Base-by-base conservation (phyloP, 1,140 invertebrate genomes). In the Ylistrum balloti region DNA sequence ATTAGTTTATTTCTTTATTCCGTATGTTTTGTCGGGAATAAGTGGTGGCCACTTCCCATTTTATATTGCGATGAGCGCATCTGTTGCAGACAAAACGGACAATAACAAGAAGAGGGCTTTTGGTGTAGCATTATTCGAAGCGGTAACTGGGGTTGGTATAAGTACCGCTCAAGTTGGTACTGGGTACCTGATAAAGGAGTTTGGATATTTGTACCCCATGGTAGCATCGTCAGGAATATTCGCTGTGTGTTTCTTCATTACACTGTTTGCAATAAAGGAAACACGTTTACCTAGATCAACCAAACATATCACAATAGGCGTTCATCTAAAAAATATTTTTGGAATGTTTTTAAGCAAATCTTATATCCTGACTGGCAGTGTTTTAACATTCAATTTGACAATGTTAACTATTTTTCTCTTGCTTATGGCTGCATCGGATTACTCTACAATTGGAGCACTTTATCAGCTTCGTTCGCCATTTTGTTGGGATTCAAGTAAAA, bases 401-500 rank as follows among this genome's bases (percentile, higher is more conserved):
- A 28, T 74, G 22, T 2, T 74, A 28, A 28, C 56, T 9, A 28
- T 74, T n/a, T 74, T 74, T 28, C 56, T 74, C 0, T 17, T 74
- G 22, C 28, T 28, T 74, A 74, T 74, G 56, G 56, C 5, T 28
- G 56, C 56, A 28, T 28, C 56, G 7, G 56, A 28, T 74, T 74
- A 5, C 9, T 13, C 7, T 5, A 74, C 56, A 0, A 28, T 74
- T 28, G 56, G n/a, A 7, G 28, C 56, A 1, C 56, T 74, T 74
- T 74, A 74, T 28, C 22, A 74, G 22, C 56, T 74, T 74, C 56
- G 56, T 28, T 74, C 56, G n/a, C 56, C 56, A 28, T 74, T 74
- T 74, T 74, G 56, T n/a, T 74, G 56, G 56, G 56, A 74, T 28
- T 74, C 56, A 74, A 74, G 20, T 28, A 74, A n/a, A 28, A 74